phyloP scores from a whole-genome alignment of 2,888 invertebrate species.

The Heteropelma amictum region DNA sequence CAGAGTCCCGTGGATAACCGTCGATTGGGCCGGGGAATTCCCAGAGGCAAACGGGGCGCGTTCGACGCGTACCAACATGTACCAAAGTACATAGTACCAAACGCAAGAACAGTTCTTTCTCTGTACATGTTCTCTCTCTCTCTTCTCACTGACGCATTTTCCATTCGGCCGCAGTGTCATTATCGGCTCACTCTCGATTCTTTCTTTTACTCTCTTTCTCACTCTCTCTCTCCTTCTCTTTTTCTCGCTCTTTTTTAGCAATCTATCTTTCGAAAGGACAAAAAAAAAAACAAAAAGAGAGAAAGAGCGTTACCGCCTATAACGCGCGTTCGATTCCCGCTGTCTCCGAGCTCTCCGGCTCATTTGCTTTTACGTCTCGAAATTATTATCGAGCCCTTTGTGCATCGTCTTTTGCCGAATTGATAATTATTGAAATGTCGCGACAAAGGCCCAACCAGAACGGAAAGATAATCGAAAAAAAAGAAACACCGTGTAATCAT shows the following conservation, averaged over 20 bases:
- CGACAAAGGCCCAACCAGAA: neutral
- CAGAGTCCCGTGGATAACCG: slow-evolving; percentile 58
- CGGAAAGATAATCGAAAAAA: neutral
- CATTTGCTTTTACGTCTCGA: slow-evolving; percentile 41
- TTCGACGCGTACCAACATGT: slow-evolving; percentile 17
- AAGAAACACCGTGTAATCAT: neutral
- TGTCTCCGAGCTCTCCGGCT: slow-evolving; percentile 42
- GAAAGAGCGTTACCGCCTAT: slow-evolving; percentile 5
- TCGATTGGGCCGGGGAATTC: slow-evolving; percentile 61
- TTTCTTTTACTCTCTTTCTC: slow-evolving; percentile 30
- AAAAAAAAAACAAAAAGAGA: slow-evolving; percentile 12
- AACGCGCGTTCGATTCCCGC: slow-evolving; percentile 47
- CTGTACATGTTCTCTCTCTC: slow-evolving; percentile 25
- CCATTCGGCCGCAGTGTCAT: slow-evolving; percentile 57
- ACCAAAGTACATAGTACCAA: slow-evolving; percentile 19
- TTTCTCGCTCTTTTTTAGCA: slow-evolving; percentile 35
- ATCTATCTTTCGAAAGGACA: slow-evolving; percentile 47
- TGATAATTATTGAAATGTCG: slow-evolving; percentile 18
- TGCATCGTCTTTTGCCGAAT: slow-evolving; percentile 14
- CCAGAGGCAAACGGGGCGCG: slow-evolving; percentile 57
- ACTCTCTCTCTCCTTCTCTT: slow-evolving; percentile 9
- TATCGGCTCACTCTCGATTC: slow-evolving; percentile 54
- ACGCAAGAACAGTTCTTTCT: slow-evolving; percentile 31
- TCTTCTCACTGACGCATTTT: slow-evolving; percentile 53
- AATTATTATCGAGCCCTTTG: slow-evolving; percentile 42